phyloP scores from a whole-genome alignment of 2,113 vertebrate species.

The Emberiza fucata region DNA sequence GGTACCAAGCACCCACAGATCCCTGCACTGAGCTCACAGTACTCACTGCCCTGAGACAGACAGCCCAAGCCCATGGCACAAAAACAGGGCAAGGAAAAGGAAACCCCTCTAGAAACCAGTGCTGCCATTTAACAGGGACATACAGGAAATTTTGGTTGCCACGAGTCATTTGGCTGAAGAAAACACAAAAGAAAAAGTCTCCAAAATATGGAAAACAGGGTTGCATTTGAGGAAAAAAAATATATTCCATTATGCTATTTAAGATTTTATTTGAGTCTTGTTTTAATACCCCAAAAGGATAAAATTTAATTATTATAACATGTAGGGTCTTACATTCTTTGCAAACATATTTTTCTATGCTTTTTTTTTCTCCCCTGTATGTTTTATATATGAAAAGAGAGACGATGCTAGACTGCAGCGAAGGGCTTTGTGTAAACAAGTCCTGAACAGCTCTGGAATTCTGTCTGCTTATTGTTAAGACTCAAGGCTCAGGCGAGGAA shows the following conservation, averaged over 20 bases:
- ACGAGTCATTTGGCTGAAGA: neutral
- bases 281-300: neutral
- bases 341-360: neutral
- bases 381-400: neutral
- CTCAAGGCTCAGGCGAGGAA: slow-evolving; percentile 11
- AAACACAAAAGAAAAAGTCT: neutral
- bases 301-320: neutral
- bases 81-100: neutral
- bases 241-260: neutral
- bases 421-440: slow-evolving; percentile 31
- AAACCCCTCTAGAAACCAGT: neutral
- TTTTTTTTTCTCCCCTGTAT: neutral
- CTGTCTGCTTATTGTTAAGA: slow-evolving; percentile 52
- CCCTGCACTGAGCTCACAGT: too few species aligned
- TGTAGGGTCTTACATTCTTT: neutral
- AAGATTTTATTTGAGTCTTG: neutral
- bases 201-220: neutral
- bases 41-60: too few species aligned
- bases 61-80: neutral
- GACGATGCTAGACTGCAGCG: neutral
- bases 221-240: neutral
- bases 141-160: neutral
- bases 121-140: neutral
- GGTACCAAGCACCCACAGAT: accelerated
- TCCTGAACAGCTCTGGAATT: slow-evolving; percentile 22